Base-by-base conservation (phyloP, 2,888 invertebrate genomes). In the Cyaniris semiargus region DNA sequence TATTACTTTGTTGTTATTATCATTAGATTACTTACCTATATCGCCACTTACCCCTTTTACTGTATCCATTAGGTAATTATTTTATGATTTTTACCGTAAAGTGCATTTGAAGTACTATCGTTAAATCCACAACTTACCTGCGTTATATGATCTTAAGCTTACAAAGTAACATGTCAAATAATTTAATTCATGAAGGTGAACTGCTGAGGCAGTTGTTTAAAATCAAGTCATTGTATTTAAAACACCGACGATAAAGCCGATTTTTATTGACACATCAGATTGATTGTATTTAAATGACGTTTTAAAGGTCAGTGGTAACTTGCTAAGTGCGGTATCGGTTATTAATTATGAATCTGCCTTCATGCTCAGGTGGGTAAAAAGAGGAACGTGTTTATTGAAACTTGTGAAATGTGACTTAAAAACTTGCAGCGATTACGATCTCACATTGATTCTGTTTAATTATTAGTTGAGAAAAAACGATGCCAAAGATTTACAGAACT, bases 231-330 rank as follows among this genome's bases (percentile, higher is more conserved):
- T 60, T 60, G 34, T 34, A 71, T 38, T 71, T 34, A 38, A 71
- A 71, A 71, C 34, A n/a, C 38, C n/a, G 38, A 5, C 18, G 21
- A 23, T 27, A 70, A 15, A 31, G 27, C 21, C 5, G 15, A 23
- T n/a, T 38, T 71, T 71, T n/a, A 71, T 71, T 38, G 71, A 38
- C 38, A 71, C 38, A 38, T 71, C 34, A 38, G 38, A 71, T 38
- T 71, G 71, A 71, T 71, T 71, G 71, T 71, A 71, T 71, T 71
- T 71, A 71, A 38, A 71, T 66, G 66, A 66, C 66, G 66, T 31
- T 66, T 66, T 66, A 31, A 66, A 66, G 27, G 27, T 27, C 66
- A 27, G 66, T 7, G 21, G 27, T 60, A 13, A 58, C 58, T 58
- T 60, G 18, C 18, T 53, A 60, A 27, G 27, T 31, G 66, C 66